Evolutionary conservation across 2,113 vertebrate genomes (phyloP), one percentile per base, ranked within the genome.

Genomic region (Gulo gulo): DNA sequence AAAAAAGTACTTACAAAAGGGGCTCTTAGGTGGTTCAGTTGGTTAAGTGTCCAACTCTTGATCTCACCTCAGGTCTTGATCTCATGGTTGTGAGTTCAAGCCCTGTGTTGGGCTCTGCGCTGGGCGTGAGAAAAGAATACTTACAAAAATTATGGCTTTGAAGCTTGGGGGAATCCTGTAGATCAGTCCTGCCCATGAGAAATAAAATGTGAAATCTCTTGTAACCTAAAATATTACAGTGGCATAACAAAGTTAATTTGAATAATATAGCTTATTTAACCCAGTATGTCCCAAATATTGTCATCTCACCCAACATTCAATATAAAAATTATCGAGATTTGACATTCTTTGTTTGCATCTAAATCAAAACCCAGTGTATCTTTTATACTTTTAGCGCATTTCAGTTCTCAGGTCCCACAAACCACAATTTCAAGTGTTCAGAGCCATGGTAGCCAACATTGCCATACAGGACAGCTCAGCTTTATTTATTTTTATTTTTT

Each of bases 391-490:
- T 29, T 0, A 50, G n/a, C 9, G 50, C 13, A 16, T 39, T 36
- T 81, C n/a, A 31, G 13, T 50, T 81, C 52, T 61, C 67, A 34
- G 16, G 15, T 74, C 18, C 18, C 0, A 42, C 50, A 26, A 50
- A 55, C 31, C 8, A 26, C 21, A 4, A 4, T 34, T 63, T 34
- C 23, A 36, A 15, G 63, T 15, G 18, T 26, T 71, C 26, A 3
- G 8, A 55, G 84, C 6, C 7, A 1, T 2, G 7, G 24, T 14
- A 13, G 52, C 36, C 21, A 11, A 61, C 8, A 61, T 21, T 23
- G 5, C 16, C 2, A 2, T 4, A 8, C 1, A 9, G 29, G 31
- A 4, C 21, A 52, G 42, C 36, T 67, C 23, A 15, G 63, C 5
- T 67, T 67, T 34, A 67, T 67, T 34, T 65, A 31, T 65, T 67